phyloP scores from a whole-genome alignment of 2,888 invertebrate genomes.

The Homarus gammarus region DNA sequence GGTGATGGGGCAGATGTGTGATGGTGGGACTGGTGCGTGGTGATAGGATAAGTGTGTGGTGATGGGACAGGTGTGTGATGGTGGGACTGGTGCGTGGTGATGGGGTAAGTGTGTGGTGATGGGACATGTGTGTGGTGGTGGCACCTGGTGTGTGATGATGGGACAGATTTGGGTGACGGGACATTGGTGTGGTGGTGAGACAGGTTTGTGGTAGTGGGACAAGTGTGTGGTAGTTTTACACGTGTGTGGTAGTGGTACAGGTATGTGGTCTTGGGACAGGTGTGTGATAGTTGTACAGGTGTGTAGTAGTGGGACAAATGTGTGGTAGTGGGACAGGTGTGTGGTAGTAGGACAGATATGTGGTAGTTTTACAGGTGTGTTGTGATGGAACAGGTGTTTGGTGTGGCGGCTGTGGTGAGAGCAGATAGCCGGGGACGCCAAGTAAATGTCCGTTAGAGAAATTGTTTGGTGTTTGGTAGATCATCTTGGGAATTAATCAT shows the following conservation, averaged over 20 bases:
- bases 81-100: neutral
- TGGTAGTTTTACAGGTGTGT: neutral
- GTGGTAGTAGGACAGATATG: neutral
- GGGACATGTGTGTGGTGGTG: neutral
- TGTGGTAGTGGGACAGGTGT: too few species aligned
- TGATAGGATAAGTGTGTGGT: neutral
- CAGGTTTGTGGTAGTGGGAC: too few species aligned
- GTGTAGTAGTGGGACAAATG: neutral
- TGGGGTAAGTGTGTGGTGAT: neutral
- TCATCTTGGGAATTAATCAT: too few species aligned
- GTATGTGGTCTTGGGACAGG: neutral
- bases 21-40: neutral
- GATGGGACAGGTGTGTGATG: neutral
- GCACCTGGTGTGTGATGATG: neutral
- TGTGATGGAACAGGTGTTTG: neutral
- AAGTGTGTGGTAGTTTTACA: neutral
- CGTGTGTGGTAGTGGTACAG: neutral
- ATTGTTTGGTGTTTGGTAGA: too few species aligned
- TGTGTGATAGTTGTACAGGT: neutral
- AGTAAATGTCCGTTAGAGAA: too few species aligned
- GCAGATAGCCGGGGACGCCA: too few species aligned
- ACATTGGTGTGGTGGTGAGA: neutral
- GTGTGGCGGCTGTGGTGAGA: neutral
- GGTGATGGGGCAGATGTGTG: neutral
- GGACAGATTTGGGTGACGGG: neutral